Evolutionary conservation across 2,113 vertebrate species (phyloP), one percentile per base, ranked within the genome.

Genomic region (Synchiropus splendidus): DNA sequence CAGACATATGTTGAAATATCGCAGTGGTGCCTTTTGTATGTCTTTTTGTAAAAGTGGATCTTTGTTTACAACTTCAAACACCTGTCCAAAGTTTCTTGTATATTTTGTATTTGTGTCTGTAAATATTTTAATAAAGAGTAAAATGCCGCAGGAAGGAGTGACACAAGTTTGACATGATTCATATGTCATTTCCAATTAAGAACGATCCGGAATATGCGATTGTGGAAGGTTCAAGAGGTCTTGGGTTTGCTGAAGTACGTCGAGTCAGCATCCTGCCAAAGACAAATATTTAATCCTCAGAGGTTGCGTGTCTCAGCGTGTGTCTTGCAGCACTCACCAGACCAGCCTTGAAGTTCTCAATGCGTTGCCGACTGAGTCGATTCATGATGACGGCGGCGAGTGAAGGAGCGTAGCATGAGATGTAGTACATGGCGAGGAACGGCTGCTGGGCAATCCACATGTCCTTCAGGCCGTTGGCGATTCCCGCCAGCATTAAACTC

Each of bases 371-470:
- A 18, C 87, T 88, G 46, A 92, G 1, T 16, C 62, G 52, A 48
- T 73, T 75, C 18, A 84, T 80, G 13, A 91, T 1, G 80, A 83
- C 87, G 85, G 82, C 87, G 14, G 88, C 89, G 70, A 85, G 81
- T 1, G 91, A 93, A 18, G 93, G 95, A 0, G 78, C 42, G 0
- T 98, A 98, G 67, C 97, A 92, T 89, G 92, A 94, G 30, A 82
- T 6, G 65, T 98, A 98, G 60, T 67, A 71, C 2, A 86, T 31
- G 0, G 82, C 42, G 65, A 96, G 78, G 48, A 88, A 89, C 6
- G 94, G 94, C 1, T 98, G 87, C 34, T 91, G 79, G 0, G 87
- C 64, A 2, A 98, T 81, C 94, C 94, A 98, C 43, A 89, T 89
- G 74, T 97, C 94, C 69, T 91, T 87, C 59, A 94, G 58, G 15